Base-by-base conservation (phyloP, 1,140 invertebrate species). In the Caenorhabditis latens region DNA sequence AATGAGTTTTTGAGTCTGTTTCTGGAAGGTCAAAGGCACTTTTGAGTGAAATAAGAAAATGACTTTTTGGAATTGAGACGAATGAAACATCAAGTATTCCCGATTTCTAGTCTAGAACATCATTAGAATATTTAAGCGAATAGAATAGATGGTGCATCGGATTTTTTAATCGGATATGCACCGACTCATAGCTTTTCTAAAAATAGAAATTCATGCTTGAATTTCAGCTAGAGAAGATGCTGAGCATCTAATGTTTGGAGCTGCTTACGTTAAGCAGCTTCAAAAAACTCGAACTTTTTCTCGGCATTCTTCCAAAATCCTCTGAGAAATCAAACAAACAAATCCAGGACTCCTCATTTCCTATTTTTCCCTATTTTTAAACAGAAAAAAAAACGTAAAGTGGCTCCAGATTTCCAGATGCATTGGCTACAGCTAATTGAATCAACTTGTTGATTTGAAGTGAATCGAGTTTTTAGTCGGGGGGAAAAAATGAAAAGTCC, bases 401-500 rank as follows among this genome's bases (percentile, higher is more conserved):
- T 58, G 57, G 57, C 16, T n/a, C 19, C 57, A 58, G 57, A 58
- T 58, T 58, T 58, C 57, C 21, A 19, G 16, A 58, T 58, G 16
- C n/a, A 4, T 58, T 21, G 57, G n/a, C 8, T n/a, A 1, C 13
- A 58, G n/a, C 21, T 58, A 58, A 58, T 58, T 58, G 19, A 58
- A 58, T 21, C 57, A 58, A 58, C 57, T 58, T 58, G 57, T 58
- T 58, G 57, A 58, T 58, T 58, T 58, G 16, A n/a, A 58, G 19
- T 16, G 57, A 21, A n/a, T 58, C 16, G 8, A n/a, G 57, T 58
- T 58, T 58, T 16, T n/a, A n/a, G n/a, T n/a, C n/a, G n/a, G n/a
- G 14, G 21, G 0, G 8, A 58, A 21, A 58, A 21, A 58, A 58
- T 8, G 21, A 21, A 16, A 21, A 58, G 3, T 21, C n/a, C 21